These are phyloP conservation scores for Drosophila paracracens DNA, from an alignment of 2,888 invertebrate genomes.

Conservation along the genomic window DNA sequence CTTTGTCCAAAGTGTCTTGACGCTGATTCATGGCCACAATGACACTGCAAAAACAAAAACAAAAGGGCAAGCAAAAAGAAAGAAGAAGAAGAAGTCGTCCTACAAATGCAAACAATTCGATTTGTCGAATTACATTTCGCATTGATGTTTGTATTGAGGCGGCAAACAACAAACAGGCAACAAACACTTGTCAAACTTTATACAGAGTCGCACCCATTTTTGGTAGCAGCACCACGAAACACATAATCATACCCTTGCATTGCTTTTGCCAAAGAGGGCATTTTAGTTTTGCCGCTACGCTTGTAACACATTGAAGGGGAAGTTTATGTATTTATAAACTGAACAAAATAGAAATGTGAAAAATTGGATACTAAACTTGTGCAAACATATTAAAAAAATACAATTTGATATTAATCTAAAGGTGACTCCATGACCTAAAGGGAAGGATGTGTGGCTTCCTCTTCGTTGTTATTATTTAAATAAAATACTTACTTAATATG, in stretches of 20 bases:
- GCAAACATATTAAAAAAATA: background rate
- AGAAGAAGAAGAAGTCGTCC: constrained; percentile 22
- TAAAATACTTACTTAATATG: background rate
- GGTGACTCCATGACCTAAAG: background rate
- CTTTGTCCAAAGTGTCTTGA: constrained; percentile 6
- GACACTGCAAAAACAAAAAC: constrained; percentile 32
- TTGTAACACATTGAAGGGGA: background rate
- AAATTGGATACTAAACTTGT: background rate
- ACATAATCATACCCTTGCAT: background rate
- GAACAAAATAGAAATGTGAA: background rate
- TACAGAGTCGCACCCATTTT: constrained; percentile 24
- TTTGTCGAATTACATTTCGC: constrained; percentile 30
- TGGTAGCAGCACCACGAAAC: background rate
- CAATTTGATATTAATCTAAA: background rate
- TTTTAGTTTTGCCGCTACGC: background rate
- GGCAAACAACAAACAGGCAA: constrained; percentile 41
- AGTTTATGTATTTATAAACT: constrained; percentile 3
- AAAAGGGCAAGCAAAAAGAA: constrained; percentile 26
- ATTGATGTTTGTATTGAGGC: constrained; percentile 15
- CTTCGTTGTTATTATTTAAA: background rate
- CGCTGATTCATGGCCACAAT: constrained; percentile 43
- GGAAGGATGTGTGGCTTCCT: background rate
- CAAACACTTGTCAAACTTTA: constrained; percentile 33
- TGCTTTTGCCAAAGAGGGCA: background rate
- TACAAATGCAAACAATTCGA: constrained; percentile 38